Conservation (phyloP, 2,113 vertebrate species). For the Danionella cerebrum region DNA sequence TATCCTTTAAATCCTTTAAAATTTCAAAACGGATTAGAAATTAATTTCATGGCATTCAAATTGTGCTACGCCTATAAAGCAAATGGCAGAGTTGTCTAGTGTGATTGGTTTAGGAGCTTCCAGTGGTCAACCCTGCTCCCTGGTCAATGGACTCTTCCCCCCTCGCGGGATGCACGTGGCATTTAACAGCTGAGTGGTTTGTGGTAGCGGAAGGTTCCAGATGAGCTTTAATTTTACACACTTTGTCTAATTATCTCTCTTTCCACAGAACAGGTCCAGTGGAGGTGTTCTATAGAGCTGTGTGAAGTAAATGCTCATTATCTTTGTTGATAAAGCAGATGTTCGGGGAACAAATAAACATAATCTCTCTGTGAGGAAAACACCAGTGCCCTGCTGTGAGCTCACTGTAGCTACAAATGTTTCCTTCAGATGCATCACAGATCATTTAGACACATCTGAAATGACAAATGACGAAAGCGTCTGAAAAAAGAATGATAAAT, state of each 20-base stretch:
- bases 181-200: slow-evolving; percentile 14
- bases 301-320: slow-evolving; percentile 29
- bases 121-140: not conserved
- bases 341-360: slow-evolving; percentile 27
- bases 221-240: slow-evolving; percentile 23
- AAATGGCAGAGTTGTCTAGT: too few species aligned
- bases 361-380: slow-evolving; percentile 17
- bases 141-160: not conserved
- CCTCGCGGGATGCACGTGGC: not conserved
- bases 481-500: too few species aligned
- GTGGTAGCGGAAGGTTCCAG: not conserved
- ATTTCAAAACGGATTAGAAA: too few species aligned
- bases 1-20: too few species aligned
- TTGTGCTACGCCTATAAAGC: too few species aligned
- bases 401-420: not conserved
- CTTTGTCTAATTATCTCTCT: slow-evolving; percentile 19
- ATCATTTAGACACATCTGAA: not conserved
- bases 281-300: not conserved
- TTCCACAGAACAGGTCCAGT: slow-evolving; percentile 2
- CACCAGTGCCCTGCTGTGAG: slow-evolving; percentile 22
- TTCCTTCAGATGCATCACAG: not conserved
- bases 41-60: too few species aligned
- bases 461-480: too few species aligned
- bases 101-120: too few species aligned
- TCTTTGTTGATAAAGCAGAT: slow-evolving; percentile 22